Conservation (phyloP, 2,797 vertebrate species). For the Decapterus maruadsi region DNA sequence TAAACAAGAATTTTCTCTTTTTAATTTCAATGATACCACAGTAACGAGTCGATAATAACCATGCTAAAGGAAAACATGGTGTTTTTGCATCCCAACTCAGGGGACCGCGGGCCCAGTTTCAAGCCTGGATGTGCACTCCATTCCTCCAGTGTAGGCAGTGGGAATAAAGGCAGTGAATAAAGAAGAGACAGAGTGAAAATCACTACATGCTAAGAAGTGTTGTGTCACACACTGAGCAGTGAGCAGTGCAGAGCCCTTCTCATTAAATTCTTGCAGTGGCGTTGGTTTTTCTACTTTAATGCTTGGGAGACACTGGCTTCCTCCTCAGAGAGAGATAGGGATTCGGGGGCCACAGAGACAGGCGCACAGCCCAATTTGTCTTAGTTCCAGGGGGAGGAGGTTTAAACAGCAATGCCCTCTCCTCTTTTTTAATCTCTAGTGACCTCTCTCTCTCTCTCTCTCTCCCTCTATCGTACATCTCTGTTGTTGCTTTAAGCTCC, state of each 20-base stretch:
- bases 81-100: conserved; percentile 60
- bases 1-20: not conserved
- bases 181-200: conserved; percentile 57
- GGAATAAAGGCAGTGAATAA: conserved; percentile 53
- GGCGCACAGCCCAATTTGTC: conserved; percentile 82
- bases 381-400: conserved; percentile 72
- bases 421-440: conserved; percentile 55
- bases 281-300: conserved; percentile 86
- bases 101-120: conserved; percentile 42
- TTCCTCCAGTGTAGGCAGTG: conserved; percentile 39
- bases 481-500: conserved; percentile 46
- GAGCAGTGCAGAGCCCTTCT: conserved; percentile 69
- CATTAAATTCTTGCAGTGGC: conserved; percentile 84
- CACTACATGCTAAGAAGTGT: conserved; percentile 74
- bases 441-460: conserved; percentile 31
- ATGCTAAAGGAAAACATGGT: not conserved
- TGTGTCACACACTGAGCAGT: conserved; percentile 74
- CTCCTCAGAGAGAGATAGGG: conserved; percentile 69
- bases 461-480: conserved; percentile 52
- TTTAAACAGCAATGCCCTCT: conserved; percentile 71
- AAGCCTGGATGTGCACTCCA: conserved; percentile 43
- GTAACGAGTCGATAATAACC: not conserved
- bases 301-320: conserved; percentile 79
- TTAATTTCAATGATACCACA: not conserved
- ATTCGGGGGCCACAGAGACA: conserved; percentile 62